These are phyloP conservation scores for Sebastes fasciatus DNA, from an alignment of 2,113 vertebrate genomes.

Conservation along the genomic window DNA sequence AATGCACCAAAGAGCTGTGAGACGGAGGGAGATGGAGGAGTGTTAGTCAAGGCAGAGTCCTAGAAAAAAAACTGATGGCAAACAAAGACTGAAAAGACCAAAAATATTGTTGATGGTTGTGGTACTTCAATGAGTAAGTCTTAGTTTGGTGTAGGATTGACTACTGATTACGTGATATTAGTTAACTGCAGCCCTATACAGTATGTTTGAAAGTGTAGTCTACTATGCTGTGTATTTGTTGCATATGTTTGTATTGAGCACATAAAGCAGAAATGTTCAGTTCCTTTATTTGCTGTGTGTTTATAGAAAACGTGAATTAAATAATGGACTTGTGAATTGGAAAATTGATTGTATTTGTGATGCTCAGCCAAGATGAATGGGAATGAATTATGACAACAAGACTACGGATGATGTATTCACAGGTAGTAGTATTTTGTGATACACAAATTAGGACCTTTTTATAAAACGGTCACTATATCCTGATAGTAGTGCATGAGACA, in stretches of 20 bases:
- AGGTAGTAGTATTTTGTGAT: not conserved
- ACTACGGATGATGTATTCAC: not conserved
- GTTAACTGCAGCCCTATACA: not conserved
- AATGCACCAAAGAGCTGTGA: slow-evolving; percentile 30
- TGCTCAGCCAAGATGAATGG: not conserved
- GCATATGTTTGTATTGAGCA: slow-evolving; percentile 29
- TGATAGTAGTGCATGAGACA: no score
- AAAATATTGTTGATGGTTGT: slow-evolving; percentile 35
- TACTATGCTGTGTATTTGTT: slow-evolving; percentile 15
- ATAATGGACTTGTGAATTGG: not conserved
- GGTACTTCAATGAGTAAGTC: slow-evolving; percentile 50
- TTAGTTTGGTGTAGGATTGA: slow-evolving; percentile 53
- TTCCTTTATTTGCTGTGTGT: slow-evolving; percentile 27
- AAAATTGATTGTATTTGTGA: not conserved
- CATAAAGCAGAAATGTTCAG: not conserved
- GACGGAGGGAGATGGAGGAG: slow-evolving; percentile 37
- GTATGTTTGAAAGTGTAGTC: slow-evolving; percentile 20
- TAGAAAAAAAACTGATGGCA: slow-evolving; percentile 35
- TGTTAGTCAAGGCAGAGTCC: slow-evolving; percentile 41
- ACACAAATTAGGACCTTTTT: not conserved
- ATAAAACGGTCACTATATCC: no score
- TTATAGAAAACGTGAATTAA: not conserved
- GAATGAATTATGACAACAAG: not conserved
- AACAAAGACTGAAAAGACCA: slow-evolving; percentile 61
- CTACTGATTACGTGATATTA: slow-evolving; percentile 16